These are phyloP conservation scores for western clawed frog (Xenopus tropicalis) DNA, from an alignment of 2,113 vertebrate species.

Conservation along the genomic window DNA sequence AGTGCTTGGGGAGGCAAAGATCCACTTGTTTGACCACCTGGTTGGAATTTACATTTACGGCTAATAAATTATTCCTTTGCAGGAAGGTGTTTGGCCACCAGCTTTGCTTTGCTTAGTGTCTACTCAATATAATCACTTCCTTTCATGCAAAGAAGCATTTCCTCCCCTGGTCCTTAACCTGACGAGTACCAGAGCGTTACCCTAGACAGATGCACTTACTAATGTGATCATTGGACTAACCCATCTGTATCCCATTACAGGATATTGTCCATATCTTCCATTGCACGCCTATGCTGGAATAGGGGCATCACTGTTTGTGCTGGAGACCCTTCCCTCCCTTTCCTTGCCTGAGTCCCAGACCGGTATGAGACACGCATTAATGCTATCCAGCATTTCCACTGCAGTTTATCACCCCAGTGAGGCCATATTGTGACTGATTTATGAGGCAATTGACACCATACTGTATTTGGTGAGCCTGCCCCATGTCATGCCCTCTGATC, in stretches of 20 bases:
- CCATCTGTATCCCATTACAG: not conserved
- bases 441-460: slow-evolving; percentile 35
- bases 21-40: no score
- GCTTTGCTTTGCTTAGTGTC: no score
- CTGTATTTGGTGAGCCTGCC: slow-evolving; percentile 35
- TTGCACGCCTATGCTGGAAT: not conserved
- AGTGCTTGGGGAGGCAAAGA: no score
- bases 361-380: not conserved
- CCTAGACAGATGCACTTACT: not conserved
- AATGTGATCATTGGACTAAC: not conserved
- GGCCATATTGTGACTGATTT: slow-evolving; percentile 30
- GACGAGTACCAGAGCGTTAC: no score
- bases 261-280: not conserved
- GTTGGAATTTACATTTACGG: no score
- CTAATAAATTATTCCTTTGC: no score
- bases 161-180: no score
- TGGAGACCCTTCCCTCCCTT: not conserved
- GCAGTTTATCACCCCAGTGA: slow-evolving; percentile 17
- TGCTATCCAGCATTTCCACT: not conserved
- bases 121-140: no score
- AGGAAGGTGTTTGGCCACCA: no score
- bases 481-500: slow-evolving; percentile 43
- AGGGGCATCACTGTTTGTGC: no score
- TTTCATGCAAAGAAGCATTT: no score
- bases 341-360: not conserved